These are phyloP conservation scores for Eupeodes luniger DNA, from an alignment of 2,888 invertebrate species.

Conservation along the genomic window DNA sequence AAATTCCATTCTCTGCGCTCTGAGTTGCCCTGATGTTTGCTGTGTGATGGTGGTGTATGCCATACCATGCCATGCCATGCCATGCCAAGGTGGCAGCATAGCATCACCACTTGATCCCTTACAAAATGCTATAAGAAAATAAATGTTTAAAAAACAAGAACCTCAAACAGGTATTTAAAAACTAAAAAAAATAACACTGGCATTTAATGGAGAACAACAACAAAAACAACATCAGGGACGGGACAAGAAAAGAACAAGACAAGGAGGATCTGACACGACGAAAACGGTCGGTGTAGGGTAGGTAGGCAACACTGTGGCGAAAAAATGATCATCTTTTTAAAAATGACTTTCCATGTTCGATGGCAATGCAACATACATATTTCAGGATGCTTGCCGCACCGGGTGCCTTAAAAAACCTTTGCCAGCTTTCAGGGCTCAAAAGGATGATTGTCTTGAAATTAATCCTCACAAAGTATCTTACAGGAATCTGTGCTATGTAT, in stretches of 20 bases:
- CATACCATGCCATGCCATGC: background rate
- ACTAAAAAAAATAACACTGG: constrained; percentile 69
- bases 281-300: constrained; percentile 6
- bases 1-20: constrained; percentile 70
- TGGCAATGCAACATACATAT: constrained; percentile 71
- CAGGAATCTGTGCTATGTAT: constrained; percentile 74
- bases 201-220: constrained; percentile 68
- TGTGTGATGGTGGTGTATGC: constrained; percentile 48
- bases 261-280: constrained; percentile 12
- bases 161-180: constrained; percentile 70
- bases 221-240: constrained; percentile 41
- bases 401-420: constrained; percentile 65
- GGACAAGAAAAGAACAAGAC: constrained; percentile 8
- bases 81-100: constrained; percentile 59
- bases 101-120: constrained; percentile 71
- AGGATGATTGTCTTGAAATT: constrained; percentile 76
- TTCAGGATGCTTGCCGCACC: constrained; percentile 40
- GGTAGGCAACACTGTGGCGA: constrained; percentile 7
- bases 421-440: constrained; percentile 68
- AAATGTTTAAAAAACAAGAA: constrained; percentile 36
- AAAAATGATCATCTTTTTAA: constrained; percentile 72
- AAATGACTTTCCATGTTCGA: constrained; percentile 76
- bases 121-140: constrained; percentile 59
- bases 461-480: constrained; percentile 76
- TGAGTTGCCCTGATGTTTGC: background rate